Percentiles rank a stretch among this genome's conserved stretches.
Evolutionary conservation across 1,140 invertebrate genomes (phyloP).

Genomic region (Trichoplusia ni): DNA sequence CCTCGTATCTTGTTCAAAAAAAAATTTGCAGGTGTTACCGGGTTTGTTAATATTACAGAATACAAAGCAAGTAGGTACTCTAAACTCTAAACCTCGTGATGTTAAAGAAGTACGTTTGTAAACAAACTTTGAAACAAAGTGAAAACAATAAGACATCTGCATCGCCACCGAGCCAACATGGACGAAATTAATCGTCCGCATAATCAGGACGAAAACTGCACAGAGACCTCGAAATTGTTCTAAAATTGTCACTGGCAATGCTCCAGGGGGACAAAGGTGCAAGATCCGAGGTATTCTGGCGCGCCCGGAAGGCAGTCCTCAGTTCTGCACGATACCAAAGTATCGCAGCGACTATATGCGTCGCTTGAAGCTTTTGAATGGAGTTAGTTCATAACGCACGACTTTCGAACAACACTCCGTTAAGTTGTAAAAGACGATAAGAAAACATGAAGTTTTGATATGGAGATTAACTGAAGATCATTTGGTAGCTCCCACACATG

Average conservation of each 20-base stretch:
- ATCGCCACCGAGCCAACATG: conserved; percentile 1
- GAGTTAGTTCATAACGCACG: neutral
- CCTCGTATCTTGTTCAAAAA: no score
- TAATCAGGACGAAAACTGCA: conserved; percentile 33
- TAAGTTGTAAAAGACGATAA: conserved; percentile 10
- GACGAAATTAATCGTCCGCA: conserved; percentile 18
- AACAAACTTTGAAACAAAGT: conserved; percentile 9
- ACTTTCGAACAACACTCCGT: neutral
- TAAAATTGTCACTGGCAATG: conserved; percentile 50
- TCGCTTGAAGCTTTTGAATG: conserved; percentile 4
- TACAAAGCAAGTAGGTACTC: neutral
- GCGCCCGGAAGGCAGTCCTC: conserved; percentile 28
- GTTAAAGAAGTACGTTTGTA: neutral
- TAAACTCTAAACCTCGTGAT: neutral
- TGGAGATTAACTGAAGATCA: conserved; percentile 3
- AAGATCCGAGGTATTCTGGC: conserved; percentile 31
- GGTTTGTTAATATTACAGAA: no score
- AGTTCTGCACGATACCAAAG: no score
- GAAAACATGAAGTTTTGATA: neutral
- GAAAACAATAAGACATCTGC: conserved; percentile 9
- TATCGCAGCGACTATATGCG: neutral
- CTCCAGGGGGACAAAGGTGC: conserved; percentile 43
- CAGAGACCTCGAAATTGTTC: conserved; percentile 49
- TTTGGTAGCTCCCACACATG: conserved; percentile 14
- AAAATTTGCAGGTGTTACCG: no score